Base-by-base conservation (phyloP, 2,797 vertebrate species). In the Psittacula derbiana region DNA sequence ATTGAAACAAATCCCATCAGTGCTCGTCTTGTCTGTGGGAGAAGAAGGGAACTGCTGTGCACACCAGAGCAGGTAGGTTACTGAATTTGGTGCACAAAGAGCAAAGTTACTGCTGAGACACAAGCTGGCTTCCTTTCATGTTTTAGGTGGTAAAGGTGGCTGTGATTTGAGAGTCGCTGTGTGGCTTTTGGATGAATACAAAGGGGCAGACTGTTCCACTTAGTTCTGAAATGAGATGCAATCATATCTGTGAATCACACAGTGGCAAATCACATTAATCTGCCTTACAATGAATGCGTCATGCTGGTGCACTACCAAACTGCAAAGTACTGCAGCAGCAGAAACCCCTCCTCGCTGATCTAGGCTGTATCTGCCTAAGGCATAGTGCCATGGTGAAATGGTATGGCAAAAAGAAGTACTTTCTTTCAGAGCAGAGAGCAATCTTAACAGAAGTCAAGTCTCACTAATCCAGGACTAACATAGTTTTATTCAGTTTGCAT, bases 141-240 rank as follows among this genome's bases (percentile, higher is more conserved):
- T 89, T 92, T 93, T 84, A 88, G 93, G 81, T 89, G 88, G 94
- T 91, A 95, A 96, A 97, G 87, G 93, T 94, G 93, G 93, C 78
- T 18, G 7, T 80, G 93, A 87, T 95, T 94, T 96, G 94, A 97
- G 95, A 95, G 88, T 95, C 38, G 10, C 57, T 27, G 79, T 5
- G 2, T 75, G 58, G 89, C 94, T 97, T 97, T 96, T 96, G 94
- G 94, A 79, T 91, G 76, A 92, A 95, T 86, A 97, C 96, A 97
- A 97, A 97, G 91, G 95, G 96, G 91, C 97, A 97, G 97, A 96
- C 38, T 4, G 89, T 96, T 95, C 96, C 96, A 94, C 95, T 97
- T 96, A 96, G 88, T 84, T 96, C 97, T 95, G 97, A 97, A 98
- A 97, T 96, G 93, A 97, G 97, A 95, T 92, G 96, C 96, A 98